Evolutionary conservation across 2,113 vertebrate genomes (phyloP).

Genomic region (Corythornis madagascariensis): DNA sequence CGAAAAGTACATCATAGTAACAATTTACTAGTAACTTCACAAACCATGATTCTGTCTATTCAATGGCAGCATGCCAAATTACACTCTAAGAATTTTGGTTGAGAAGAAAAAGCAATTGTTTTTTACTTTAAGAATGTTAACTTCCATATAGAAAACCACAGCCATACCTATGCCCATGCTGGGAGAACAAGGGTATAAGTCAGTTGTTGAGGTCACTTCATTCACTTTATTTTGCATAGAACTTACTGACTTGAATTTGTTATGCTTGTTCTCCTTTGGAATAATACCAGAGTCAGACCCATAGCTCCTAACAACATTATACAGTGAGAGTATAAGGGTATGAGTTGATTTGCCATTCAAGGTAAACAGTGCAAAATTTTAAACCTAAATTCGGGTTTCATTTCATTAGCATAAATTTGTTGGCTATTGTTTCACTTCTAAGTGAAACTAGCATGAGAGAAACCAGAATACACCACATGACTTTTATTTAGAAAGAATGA

Average conservation of each 20-base stretch:
- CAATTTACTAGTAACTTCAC: not conserved
- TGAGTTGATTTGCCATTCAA: not conserved
- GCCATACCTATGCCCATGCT: not conserved
- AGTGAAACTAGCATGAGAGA: conserved; percentile 3
- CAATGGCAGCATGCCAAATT: not conserved
- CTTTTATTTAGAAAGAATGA: not conserved
- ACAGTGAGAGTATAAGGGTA: not conserved
- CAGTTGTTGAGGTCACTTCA: not conserved
- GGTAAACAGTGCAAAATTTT: not conserved
- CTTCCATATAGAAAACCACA: not conserved
- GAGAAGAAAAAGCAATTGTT: not conserved
- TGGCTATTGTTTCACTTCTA: conserved; percentile 25
- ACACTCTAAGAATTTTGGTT: not conserved
- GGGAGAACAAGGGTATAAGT: not conserved
- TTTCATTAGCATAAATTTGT: not conserved
- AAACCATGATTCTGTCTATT: not conserved
- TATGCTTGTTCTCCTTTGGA: not conserved
- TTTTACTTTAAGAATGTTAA: not conserved
- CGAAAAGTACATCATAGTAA: not conserved
- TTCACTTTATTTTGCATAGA: not conserved
- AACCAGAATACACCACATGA: not conserved
- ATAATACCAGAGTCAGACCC: not conserved
- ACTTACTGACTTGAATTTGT: not conserved
- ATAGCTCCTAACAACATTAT: not conserved
- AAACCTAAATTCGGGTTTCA: not conserved